Evolutionary conservation across 2,888 invertebrate genomes (phyloP), one percentile per base, ranked within the genome.

Genomic region (Helobdella robusta): DNA sequence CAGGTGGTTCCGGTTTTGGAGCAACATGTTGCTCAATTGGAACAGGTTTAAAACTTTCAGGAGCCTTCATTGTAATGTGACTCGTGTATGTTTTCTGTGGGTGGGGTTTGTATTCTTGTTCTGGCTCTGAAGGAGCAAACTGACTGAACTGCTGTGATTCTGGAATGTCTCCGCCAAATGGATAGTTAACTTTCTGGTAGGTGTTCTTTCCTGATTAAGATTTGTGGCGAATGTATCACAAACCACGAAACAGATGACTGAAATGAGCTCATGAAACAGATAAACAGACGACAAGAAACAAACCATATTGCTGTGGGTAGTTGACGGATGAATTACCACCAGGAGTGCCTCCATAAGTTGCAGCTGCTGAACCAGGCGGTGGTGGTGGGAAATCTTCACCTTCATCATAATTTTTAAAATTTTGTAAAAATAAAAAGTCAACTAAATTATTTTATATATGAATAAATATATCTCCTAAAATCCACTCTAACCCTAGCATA

Each of bases 31-130:
- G 48, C 28, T 69, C 63, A 5, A 76, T 73, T 3, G 75, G 74
- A 35, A 73, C 69, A 60, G 77, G 73, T 67, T 75, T 72, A 72
- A 78, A 78, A 64, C 32, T 50, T 23, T 70, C 68, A 3, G 77
- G 77, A 1, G 76, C 73, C 20, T 68, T 44, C 54, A 71, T 64
- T 18, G 70, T 70, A 62, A 72, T 71, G 50, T 66, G 59, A 46
- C 60, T 66, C 18, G 69, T 72, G 69, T 72, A 72, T 15, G 67
- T 67, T 40, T 70, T 70, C 59, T 67, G 67, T 0, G 71, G 68
- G 50, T 72, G 72, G 8, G 72, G 72, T 28, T 60, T 65, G 66
- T 72, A 72, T 61, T 72, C 72, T 15, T 60, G 62, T 59, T 72
- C 72, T 15, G 72, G 72, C 56, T 72, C 72, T 0, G 68, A 61